phyloP scores from a whole-genome alignment of 2,113 vertebrate species.

The Lophotis ruficrista region DNA sequence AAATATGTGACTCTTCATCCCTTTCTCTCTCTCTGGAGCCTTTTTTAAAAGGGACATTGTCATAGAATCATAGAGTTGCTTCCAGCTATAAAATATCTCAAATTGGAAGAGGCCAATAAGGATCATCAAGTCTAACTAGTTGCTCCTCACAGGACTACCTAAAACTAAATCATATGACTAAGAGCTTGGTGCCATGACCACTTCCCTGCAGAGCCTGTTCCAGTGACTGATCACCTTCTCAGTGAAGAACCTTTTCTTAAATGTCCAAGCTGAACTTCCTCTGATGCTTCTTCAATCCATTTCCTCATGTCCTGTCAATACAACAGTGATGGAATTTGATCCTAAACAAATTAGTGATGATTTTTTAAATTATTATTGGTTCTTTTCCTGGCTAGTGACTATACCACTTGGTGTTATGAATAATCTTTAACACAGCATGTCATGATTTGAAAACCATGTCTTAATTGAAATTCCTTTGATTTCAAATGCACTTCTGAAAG shows the following conservation, averaged over 20 bases:
- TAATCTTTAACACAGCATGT: not conserved
- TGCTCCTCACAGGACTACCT: not conserved
- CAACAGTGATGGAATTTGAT: not conserved
- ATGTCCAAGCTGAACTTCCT: not conserved
- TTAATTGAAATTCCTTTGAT: not conserved
- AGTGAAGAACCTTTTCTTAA: not conserved
- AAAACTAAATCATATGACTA: not conserved
- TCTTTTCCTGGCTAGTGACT: not conserved
- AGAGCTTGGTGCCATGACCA: not conserved
- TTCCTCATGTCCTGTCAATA: not conserved
- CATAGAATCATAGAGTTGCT: not conserved
- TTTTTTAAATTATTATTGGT: no score
- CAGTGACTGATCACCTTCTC: not conserved
- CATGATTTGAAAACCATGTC: not conserved
- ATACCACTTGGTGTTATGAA: not conserved
- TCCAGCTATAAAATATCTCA: no score
- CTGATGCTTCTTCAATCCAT: not conserved
- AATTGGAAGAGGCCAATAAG: not conserved
- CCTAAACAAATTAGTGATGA: not conserved
- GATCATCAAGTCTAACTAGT: not conserved
- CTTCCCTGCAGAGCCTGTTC: not conserved
- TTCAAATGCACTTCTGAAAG: not conserved
- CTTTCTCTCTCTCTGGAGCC: not conserved
- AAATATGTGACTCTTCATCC: not conserved
- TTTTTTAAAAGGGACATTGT: not conserved